A percentile compares a stretch with the other conserved stretches of the same genome.
Conservation (phyloP, 2,113 vertebrate genomes). For the Balaeniceps rex region DNA sequence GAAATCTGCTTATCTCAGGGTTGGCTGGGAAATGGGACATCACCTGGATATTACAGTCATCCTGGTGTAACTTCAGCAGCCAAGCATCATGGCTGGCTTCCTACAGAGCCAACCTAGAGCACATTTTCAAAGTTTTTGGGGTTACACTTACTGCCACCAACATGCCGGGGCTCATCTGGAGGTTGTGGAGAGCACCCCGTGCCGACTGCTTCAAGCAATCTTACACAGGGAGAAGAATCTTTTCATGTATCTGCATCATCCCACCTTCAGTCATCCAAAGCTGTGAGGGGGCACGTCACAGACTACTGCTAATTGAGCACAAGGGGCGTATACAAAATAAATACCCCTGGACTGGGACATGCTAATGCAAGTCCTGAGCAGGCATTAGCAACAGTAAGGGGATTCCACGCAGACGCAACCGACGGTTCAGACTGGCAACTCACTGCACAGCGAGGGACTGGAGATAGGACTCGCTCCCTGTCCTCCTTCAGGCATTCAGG, state of each 20-base stretch:
- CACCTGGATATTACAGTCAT: not conserved
- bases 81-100: not conserved
- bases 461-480: not conserved
- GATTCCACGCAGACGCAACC: not conserved
- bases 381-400: not conserved
- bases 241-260: not conserved
- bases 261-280: not conserved
- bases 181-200: not conserved
- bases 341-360: not conserved
- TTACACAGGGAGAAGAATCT: not conserved
- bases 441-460: not conserved
- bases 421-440: not conserved
- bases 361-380: not conserved
- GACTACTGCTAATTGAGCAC: not conserved
- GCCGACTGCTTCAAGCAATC: not conserved
- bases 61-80: not conserved
- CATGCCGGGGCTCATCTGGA: rapidly evolving
- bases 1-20: not conserved
- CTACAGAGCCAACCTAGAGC: not conserved
- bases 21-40: not conserved
- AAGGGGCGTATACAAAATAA: not conserved
- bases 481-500: not conserved
- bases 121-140: not conserved
- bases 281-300: not conserved
- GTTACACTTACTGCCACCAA: not conserved